Evolutionary conservation across 92 coral and sea anemone species (phyloP), one percentile per base, ranked within the genome.

Genomic region (Porites rus): DNA sequence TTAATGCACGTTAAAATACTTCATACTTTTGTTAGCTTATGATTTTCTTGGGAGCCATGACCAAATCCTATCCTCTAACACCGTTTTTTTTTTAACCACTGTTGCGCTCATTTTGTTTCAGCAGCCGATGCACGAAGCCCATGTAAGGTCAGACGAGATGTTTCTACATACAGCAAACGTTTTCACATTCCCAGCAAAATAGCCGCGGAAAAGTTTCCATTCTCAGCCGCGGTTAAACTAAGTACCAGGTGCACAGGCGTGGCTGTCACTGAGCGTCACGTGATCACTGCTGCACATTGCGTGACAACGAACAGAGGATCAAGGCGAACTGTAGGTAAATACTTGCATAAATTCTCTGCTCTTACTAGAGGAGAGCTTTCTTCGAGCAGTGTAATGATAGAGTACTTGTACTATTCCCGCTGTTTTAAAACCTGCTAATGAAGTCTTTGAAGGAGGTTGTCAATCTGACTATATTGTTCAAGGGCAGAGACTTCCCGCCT

Each of bases 241-340:
- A 25, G 72, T 12, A 59, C 92, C 11, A 77, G 78, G 43, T 88
- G 92, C 67, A 83, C 82, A 20, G 91, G 87, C 5, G 74, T 83
- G 16, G 54, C 84, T 56, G 92, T 88, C 24, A 83, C 92, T 14
- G 92, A 74, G 50, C 88, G 92, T 82, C 92, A 88, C 88, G 92
- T 88, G 79, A 65, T 88, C 51, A 88, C 92, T 11, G 81, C 92
- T 4, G 84, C 92, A 12, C 88, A 88, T 56, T 88, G 88, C 60
- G 88, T 88, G 65, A 85, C 88, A 75, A 51, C 77, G 3, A 10
- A 25, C 20, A 66, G 19, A 64, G 80, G 50, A 6, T 59, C 80
- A 16, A 63, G 80, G 19, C 20, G 51, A 16, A 76, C 7, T 31
- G 31, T 60, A 61, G 80, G 80, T 76, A 76, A 76, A 24, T 12